phyloP scores from a whole-genome alignment of 92 coral and sea anemone genomes.

The Diadumene lineata region DNA sequence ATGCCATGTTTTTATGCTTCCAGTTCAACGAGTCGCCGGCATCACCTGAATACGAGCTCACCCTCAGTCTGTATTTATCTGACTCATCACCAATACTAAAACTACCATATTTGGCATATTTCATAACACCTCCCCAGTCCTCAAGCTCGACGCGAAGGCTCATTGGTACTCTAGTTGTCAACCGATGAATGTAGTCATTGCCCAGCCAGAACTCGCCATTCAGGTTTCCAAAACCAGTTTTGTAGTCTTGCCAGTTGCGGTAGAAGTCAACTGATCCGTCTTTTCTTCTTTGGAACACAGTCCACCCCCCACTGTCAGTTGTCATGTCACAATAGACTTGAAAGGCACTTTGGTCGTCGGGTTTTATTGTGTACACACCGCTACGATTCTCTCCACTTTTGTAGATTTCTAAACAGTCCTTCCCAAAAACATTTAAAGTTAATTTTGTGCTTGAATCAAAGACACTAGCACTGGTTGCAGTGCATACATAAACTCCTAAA shows the following conservation, averaged over 20 bases:
- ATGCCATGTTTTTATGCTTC: no score
- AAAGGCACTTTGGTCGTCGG: no score
- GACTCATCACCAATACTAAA: conserved; percentile 18
- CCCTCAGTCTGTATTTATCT: conserved; percentile 9
- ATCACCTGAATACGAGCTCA: conserved; percentile 21
- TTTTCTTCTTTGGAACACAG: no score
- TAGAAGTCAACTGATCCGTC: no score
- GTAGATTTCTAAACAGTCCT: not conserved
- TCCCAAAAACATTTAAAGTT: not conserved
- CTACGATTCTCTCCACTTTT: not conserved
- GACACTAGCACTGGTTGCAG: conserved; percentile 9
- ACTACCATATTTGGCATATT: no score
- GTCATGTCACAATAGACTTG: no score
- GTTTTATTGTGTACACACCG: not conserved
- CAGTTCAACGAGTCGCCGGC: no score
- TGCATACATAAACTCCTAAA: not conserved
- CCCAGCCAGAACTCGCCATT: no score
- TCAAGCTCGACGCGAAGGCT: no score
- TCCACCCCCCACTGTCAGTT: no score
- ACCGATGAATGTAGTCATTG: not conserved
- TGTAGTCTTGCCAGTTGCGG: no score
- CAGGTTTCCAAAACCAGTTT: no score
- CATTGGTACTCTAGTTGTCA: conserved; percentile 2
- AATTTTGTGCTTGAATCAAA: not conserved
- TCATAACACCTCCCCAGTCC: conserved; percentile 31